phyloP scores from a whole-genome alignment of 2,888 invertebrate genomes.

The Allophyes oxyacanthae region DNA sequence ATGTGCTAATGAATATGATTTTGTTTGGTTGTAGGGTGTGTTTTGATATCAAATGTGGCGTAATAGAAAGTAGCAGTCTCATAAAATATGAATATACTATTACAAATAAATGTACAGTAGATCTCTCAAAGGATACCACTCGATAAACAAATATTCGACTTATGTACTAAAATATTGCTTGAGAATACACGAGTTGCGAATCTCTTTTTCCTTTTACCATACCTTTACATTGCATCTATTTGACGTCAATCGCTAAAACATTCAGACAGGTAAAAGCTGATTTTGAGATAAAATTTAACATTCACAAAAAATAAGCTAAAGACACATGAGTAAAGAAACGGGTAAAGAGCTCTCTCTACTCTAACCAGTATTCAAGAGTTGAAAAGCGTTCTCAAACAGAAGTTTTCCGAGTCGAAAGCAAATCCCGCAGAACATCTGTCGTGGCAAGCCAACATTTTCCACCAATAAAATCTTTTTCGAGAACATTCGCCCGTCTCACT shows the following conservation, averaged over 20 bases:
- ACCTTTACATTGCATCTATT: constrained; percentile 7
- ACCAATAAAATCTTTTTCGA: constrained; percentile 83
- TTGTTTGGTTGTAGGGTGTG: constrained; percentile 23
- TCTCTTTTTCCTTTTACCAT: constrained; percentile 11
- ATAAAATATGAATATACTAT: no score
- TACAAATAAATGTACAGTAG: neutral
- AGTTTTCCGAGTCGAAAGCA: constrained; percentile 71
- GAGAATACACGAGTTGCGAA: constrained; percentile 74
- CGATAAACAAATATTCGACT: constrained; percentile 1
- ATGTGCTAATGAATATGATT: constrained; percentile 52
- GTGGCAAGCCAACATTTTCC: constrained; percentile 72
- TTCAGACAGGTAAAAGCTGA: constrained; percentile 32
- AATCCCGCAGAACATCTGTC: constrained; percentile 81
- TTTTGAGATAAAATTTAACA: constrained; percentile 62
- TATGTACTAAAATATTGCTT: constrained; percentile 70
- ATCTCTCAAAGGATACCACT: neutral
- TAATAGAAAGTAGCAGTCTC: neutral
- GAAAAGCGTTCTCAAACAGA: constrained; percentile 73
- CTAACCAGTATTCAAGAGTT: constrained; percentile 69
- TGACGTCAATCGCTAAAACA: constrained; percentile 22
- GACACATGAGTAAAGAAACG: no score
- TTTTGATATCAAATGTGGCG: constrained; percentile 11
- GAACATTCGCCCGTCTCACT: constrained; percentile 69
- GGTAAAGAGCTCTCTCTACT: constrained; percentile 60
- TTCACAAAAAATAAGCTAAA: constrained; percentile 62